Evolutionary conservation across 2,113 vertebrate species (phyloP).

Genomic region (Canis aureus): DNA sequence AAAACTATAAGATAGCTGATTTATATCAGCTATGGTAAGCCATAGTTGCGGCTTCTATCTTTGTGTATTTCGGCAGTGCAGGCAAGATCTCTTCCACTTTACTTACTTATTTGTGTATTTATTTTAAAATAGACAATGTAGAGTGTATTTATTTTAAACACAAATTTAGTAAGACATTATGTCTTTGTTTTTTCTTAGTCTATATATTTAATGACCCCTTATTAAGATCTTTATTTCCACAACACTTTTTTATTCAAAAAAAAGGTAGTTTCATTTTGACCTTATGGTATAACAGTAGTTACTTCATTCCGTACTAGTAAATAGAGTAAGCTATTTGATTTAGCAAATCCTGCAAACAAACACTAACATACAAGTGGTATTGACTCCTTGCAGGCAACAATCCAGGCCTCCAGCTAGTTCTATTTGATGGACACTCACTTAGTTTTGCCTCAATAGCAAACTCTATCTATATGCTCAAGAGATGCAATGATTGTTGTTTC

Average conservation of each 20-base stretch:
- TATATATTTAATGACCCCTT: not conserved
- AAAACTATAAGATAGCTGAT: not conserved
- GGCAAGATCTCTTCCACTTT: not conserved
- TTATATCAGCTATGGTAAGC: not conserved
- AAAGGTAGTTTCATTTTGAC: not conserved
- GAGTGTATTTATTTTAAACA: not conserved
- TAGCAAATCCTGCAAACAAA: conserved; percentile 21
- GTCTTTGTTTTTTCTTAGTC: not conserved
- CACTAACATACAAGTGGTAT: not conserved
- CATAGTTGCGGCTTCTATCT: not conserved
- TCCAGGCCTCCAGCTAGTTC: conserved; percentile 29
- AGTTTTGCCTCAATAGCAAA: not conserved
- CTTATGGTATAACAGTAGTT: not conserved
- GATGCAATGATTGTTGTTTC: conserved; percentile 76
- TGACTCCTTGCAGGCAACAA: not conserved
- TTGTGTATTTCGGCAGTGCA: not conserved
- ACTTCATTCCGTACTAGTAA: conserved; percentile 3
- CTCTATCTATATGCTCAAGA: conserved; percentile 63
- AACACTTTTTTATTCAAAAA: not conserved
- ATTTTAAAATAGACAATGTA: not conserved
- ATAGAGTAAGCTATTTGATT: conserved; percentile 8
- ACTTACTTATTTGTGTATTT: too few relatives aligned
- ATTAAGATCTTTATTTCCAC: conserved; percentile 27
- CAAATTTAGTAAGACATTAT: conserved; percentile 21
- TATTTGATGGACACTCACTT: conserved; percentile 49